Conservation (phyloP, 2,113 vertebrate genomes). For the Pseudorhombus dupliciocellatus region DNA sequence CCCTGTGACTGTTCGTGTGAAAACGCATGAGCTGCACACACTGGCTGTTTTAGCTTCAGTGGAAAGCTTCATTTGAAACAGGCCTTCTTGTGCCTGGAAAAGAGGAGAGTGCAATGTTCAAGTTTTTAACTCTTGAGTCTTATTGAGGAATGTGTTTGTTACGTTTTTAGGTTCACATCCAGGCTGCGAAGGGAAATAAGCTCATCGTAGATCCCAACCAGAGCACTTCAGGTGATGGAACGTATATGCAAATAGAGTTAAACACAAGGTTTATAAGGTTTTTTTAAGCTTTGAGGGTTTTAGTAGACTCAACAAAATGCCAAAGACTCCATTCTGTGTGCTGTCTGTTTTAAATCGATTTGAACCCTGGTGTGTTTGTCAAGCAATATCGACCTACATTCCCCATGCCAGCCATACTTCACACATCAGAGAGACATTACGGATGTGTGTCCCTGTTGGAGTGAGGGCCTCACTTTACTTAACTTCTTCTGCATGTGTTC, state of each 20-base stretch:
- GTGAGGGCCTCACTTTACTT: conserved; percentile 12
- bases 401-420: conserved; percentile 38
- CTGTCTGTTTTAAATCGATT: conserved; percentile 20
- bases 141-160: conserved; percentile 53
- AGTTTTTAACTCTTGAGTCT: conserved; percentile 61
- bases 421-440: conserved; percentile 24
- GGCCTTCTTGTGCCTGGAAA: conserved; percentile 58
- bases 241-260: conserved; percentile 46
- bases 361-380: conserved; percentile 10
- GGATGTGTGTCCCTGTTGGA: conserved; percentile 15
- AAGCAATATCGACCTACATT: conserved; percentile 60
- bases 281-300: conserved; percentile 23
- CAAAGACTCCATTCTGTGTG: conserved; percentile 64
- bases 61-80: conserved; percentile 21
- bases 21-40: not conserved
- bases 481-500: conserved; percentile 58
- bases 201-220: conserved; percentile 14
- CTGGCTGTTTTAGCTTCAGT: not conserved
- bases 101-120: conserved; percentile 52
- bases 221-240: conserved; percentile 58
- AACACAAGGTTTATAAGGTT: conserved; percentile 7
- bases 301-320: conserved; percentile 44
- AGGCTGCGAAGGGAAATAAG: not conserved
- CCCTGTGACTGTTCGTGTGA: no score
- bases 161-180: conserved; percentile 1